Evolutionary conservation across 2,888 invertebrate species (phyloP), one percentile per base, ranked within the genome.

Genomic region (Pseudoips prasinana): DNA sequence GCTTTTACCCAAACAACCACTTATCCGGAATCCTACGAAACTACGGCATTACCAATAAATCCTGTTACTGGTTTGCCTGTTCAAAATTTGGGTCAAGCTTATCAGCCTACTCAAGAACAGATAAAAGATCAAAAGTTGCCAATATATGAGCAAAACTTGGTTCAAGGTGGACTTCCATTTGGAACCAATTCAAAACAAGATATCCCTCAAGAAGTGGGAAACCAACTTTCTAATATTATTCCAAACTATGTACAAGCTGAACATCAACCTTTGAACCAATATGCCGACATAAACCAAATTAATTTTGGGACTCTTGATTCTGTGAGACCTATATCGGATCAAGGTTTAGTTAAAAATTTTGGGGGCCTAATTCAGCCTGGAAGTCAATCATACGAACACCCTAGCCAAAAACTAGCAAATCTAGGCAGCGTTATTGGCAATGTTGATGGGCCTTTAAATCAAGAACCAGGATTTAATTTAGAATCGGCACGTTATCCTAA

Each of bases 1-100:
- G 73, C 69, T 1, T 71, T 68, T 26, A 58, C 71, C 1, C 73
- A 72, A 31, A 73, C 72, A 1, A 73, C 74, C 0, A 73, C 68
- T 1, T 70, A 49, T 28, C 61, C 70, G 1, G 54, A 63, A 32
- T 46, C 33, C 1, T 58, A 46, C 26, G 57, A 55, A 31, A 48
- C 52, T 7, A 41, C 38, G 3, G 10, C 8, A 1, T 17, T 31
- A 0, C 32, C 44, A 0, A 48, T 43, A 18, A 45, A 55, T 29
- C 43, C 46, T 3, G 8, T 46, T 0, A 48, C 56, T 20, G 59
- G 49, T 19, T 18, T 46, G 3, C 44, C 44, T 28, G 20, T 38
- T n/a, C 18, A 19, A 2, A 36, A 25, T 23, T 20, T 31, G 1
- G 29, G 28, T 3, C 33, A 18, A 3, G 18, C 7, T 20, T 7